Evolutionary conservation across 2,113 vertebrate genomes (phyloP).

Genomic region (Thomomys bottae): DNA sequence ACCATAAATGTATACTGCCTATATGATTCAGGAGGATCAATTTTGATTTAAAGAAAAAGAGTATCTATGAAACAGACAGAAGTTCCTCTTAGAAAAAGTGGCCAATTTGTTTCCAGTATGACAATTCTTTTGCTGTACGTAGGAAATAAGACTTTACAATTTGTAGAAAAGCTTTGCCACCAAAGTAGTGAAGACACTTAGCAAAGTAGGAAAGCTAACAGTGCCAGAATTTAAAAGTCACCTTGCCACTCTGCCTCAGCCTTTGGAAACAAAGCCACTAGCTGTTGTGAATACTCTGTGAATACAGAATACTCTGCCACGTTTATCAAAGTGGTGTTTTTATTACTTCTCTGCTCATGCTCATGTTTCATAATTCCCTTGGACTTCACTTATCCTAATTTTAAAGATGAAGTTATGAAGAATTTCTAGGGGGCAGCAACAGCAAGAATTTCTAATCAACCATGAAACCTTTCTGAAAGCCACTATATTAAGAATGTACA

Average conservation of each 20-base stretch:
- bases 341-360: not conserved
- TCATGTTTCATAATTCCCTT: not conserved
- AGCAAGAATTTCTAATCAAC: not conserved
- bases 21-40: slow-evolving; percentile 12
- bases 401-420: slow-evolving; percentile 26
- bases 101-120: not conserved
- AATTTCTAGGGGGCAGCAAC: slow-evolving; percentile 2
- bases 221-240: not conserved
- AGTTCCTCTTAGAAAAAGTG: not conserved
- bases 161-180: not conserved
- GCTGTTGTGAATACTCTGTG: not conserved
- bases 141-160: not conserved
- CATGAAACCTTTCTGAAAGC: not conserved
- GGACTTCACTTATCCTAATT: not conserved
- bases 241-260: not conserved
- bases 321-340: not conserved
- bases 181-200: not conserved
- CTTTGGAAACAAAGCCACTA: not conserved
- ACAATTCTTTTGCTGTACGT: not conserved
- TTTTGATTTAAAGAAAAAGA: slow-evolving; percentile 27
- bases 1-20: not conserved
- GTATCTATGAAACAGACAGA: not conserved
- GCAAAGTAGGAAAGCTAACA: not conserved
- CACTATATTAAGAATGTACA: not conserved
- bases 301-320: not conserved